phyloP scores from a whole-genome alignment of 2,888 invertebrate species.

The Gastrophysa polygoni region DNA sequence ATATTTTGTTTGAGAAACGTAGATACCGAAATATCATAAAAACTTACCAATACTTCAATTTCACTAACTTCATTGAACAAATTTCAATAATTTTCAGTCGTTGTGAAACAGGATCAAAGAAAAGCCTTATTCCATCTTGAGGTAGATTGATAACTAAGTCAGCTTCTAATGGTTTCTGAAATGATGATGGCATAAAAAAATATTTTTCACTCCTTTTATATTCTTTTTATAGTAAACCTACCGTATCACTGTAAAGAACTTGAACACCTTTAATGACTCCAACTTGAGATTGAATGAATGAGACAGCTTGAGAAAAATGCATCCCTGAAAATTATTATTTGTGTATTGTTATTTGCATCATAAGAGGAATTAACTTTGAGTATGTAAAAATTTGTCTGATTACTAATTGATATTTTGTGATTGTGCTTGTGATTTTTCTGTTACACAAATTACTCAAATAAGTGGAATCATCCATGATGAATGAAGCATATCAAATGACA shows the following conservation, averaged over 20 bases:
- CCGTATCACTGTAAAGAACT: constrained; percentile 95
- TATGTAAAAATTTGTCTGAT: too few species aligned
- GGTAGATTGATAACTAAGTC: constrained; percentile 96
- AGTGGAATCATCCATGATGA: too few species aligned
- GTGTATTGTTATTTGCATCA: too few species aligned
- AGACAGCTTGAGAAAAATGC: constrained; percentile 98
- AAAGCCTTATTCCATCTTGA: constrained; percentile 93
- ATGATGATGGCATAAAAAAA: constrained; percentile 41
- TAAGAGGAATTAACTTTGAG: too few species aligned
- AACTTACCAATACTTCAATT: constrained; percentile 93
- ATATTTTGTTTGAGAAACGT: neutral
- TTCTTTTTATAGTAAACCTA: constrained; percentile 64
- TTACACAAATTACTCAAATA: too few species aligned
- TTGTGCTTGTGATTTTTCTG: too few species aligned
- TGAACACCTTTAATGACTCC: constrained; percentile 94
- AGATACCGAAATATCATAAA: neutral
- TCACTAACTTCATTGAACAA: constrained; percentile 95
- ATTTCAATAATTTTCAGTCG: constrained; percentile 97
- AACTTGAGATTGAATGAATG: constrained; percentile 95
- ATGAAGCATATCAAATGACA: too few species aligned
- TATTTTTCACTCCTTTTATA: too few species aligned
- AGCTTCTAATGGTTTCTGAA: constrained; percentile 91
- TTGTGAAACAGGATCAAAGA: constrained; percentile 95
- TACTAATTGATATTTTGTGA: too few species aligned
- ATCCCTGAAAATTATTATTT: constrained; percentile 69